phyloP scores from a whole-genome alignment of 2,888 invertebrate genomes.

The Thereva nobilitata region DNA sequence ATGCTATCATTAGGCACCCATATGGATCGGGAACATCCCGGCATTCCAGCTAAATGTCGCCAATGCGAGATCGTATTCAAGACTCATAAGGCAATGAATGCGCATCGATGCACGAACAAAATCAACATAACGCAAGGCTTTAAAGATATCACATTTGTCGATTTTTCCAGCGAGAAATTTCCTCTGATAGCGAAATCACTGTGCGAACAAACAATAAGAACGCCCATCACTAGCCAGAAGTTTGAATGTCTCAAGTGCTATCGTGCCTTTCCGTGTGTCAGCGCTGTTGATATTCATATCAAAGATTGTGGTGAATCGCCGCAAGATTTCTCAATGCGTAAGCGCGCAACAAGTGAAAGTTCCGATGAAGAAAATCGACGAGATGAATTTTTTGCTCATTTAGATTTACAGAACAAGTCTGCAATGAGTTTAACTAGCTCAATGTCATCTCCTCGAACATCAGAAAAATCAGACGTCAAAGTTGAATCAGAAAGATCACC shows the following conservation, averaged over 20 bases:
- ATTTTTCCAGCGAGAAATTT: constrained; percentile 79
- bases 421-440: constrained; percentile 61
- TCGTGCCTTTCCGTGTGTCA: constrained; percentile 72
- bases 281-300: constrained; percentile 70
- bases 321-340: constrained; percentile 45
- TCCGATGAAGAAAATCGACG: constrained; percentile 66
- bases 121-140: constrained; percentile 61
- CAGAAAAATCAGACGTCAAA: constrained; percentile 51
- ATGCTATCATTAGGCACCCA: constrained; percentile 66
- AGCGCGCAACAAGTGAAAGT: constrained; percentile 45
- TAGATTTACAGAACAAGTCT: constrained; percentile 75
- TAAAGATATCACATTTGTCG: constrained; percentile 75
- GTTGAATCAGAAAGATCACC: constrained; percentile 43
- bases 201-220: constrained; percentile 69
- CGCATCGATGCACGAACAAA: constrained; percentile 67
- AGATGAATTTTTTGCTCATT: constrained; percentile 79
- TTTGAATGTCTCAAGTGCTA: constrained; percentile 73
- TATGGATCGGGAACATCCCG: constrained; percentile 68
- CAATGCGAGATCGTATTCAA: constrained; percentile 75
- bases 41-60: constrained; percentile 70
- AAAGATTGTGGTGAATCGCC: constrained; percentile 58
- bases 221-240: constrained; percentile 63
- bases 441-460: constrained; percentile 52
- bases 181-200: constrained; percentile 75
- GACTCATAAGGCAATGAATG: constrained; percentile 71